These are phyloP conservation scores for Sesia apiformis DNA, from an alignment of 2,888 invertebrate genomes.

Conservation along the genomic window DNA sequence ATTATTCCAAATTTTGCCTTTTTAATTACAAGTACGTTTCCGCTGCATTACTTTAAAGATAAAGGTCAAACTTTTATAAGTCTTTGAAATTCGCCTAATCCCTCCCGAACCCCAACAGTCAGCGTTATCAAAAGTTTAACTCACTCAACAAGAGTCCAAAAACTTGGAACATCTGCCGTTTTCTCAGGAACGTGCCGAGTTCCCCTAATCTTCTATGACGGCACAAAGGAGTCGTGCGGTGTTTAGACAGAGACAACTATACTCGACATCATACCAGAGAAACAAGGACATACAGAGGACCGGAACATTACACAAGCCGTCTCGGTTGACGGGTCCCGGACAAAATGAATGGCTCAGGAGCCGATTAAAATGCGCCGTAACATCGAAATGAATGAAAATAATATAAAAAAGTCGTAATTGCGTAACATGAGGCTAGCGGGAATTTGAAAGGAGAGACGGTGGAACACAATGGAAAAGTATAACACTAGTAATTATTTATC, in stretches of 20 bases:
- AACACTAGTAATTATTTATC: constrained; percentile 5
- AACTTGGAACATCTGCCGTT: constrained; percentile 64
- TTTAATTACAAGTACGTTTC: too few relatives aligned
- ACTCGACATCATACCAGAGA: constrained; percentile 19
- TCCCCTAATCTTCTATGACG: constrained; percentile 58
- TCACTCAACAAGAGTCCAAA: constrained; percentile 22
- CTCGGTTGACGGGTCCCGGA: constrained; percentile 65
- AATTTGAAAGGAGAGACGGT: constrained; percentile 20
- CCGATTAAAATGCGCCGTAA: constrained; percentile 63
- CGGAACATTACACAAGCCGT: constrained; percentile 68
- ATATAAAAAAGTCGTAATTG: constrained; percentile 46
- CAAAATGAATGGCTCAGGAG: constrained; percentile 62
- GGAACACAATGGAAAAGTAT: constrained; percentile 11
- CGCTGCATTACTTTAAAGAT: too few relatives aligned
- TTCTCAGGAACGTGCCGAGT: constrained; percentile 69
- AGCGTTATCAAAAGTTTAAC: constrained; percentile 44
- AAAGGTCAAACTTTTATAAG: too few relatives aligned
- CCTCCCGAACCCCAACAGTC: constrained; percentile 22
- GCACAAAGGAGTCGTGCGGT: constrained; percentile 55
- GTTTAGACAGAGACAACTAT: constrained; percentile 27
- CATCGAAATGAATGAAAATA: constrained; percentile 62
- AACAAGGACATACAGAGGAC: constrained; percentile 24
- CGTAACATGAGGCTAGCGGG: constrained; percentile 50
- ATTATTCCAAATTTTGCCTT: too few relatives aligned
- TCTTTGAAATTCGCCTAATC: constrained; percentile 21